Evolutionary conservation across 1,140 invertebrate genomes (phyloP).

Genomic region (Aethina tumida): DNA sequence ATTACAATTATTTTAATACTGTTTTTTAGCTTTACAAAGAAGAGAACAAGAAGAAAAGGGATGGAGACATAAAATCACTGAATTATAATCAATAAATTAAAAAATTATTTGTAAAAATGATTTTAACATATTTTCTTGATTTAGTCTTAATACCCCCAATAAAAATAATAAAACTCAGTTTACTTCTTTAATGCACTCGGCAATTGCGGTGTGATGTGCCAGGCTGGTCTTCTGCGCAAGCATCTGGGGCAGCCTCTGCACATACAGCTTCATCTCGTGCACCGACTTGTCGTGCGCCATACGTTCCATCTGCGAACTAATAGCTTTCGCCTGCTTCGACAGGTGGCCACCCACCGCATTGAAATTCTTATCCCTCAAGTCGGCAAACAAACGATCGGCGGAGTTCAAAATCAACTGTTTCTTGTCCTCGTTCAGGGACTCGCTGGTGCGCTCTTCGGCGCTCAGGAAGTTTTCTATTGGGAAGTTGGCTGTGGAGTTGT

Average conservation of each 20-base stretch:
- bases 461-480: slow-evolving; percentile 75
- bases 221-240: slow-evolving; percentile 79
- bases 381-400: slow-evolving; percentile 77
- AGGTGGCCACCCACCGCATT: slow-evolving; percentile 75
- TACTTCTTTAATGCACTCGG: slow-evolving; percentile 53
- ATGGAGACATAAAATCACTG: no score
- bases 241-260: slow-evolving; percentile 80
- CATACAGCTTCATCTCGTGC: slow-evolving; percentile 89
- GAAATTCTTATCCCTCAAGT: slow-evolving; percentile 89
- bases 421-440: slow-evolving; percentile 53
- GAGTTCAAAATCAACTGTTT: slow-evolving; percentile 87
- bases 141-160: no score
- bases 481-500: slow-evolving; percentile 62
- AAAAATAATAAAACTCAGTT: no score
- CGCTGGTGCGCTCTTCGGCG: slow-evolving; percentile 49
- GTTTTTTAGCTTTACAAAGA: no score
- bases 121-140: no score
- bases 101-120: no score
- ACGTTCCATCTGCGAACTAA: slow-evolving; percentile 78
- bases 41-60: no score
- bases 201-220: slow-evolving; percentile 56
- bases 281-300: slow-evolving; percentile 83
- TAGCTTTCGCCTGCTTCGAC: slow-evolving; percentile 77
- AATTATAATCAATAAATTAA: no score
- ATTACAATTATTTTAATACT: no score